These are phyloP conservation scores for Caenorhabditis imperialis DNA, from an alignment of 2,888 invertebrate genomes.

Conservation along the genomic window DNA sequence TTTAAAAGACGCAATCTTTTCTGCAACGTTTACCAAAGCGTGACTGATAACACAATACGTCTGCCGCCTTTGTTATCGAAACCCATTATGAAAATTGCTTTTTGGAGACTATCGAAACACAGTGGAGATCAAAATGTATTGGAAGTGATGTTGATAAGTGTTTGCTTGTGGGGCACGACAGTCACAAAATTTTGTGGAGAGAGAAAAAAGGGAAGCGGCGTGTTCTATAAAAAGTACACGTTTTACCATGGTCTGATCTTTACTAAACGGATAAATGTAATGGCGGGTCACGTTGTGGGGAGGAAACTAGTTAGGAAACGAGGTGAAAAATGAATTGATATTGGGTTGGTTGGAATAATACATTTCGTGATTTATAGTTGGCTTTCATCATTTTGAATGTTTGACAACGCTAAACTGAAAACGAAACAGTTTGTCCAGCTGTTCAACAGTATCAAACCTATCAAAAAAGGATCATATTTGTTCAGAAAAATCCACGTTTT, in stretches of 20 bases:
- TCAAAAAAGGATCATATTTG: neutral
- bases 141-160: constrained; percentile 24
- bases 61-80: neutral
- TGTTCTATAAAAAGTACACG: too few relatives aligned
- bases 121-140: constrained; percentile 9
- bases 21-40: neutral
- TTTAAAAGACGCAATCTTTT: constrained; percentile 19
- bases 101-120: constrained; percentile 5
- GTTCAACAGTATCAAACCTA: neutral
- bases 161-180: constrained; percentile 18
- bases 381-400: constrained; percentile 1
- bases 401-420: too few relatives aligned
- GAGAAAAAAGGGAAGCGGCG: too few relatives aligned
- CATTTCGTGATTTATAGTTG: constrained; percentile 28
- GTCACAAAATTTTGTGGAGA: too few relatives aligned
- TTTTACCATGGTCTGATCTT: too few relatives aligned
- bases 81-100: neutral
- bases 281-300: neutral
- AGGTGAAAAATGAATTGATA: neutral
- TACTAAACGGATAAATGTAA: too few relatives aligned
- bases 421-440: neutral
- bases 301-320: constrained; percentile 28
- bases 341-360: too few relatives aligned
- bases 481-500: too few relatives aligned
- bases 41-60: constrained; percentile 22